Conservation (phyloP, 2,888 invertebrate genomes). For the Stegana nigrithorax region DNA sequence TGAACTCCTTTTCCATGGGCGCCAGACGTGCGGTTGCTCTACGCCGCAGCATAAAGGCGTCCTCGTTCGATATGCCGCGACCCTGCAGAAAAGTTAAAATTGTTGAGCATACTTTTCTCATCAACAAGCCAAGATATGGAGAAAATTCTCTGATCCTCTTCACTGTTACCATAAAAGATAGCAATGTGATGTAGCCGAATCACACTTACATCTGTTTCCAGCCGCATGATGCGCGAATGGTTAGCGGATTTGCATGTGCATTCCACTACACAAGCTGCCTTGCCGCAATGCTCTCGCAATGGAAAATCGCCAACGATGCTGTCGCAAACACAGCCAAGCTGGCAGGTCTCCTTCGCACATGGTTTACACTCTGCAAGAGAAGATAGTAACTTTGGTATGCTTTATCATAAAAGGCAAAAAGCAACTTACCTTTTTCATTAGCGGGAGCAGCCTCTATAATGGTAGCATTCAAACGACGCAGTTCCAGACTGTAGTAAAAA, state of each 20-base stretch:
- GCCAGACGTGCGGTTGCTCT: constrained; percentile 71
- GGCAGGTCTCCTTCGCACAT: constrained; percentile 73
- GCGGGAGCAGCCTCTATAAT: constrained; percentile 71
- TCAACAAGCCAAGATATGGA: too few species aligned
- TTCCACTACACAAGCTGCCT: constrained; percentile 68
- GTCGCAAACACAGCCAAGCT: constrained; percentile 76
- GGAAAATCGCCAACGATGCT: constrained; percentile 70
- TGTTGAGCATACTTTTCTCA: too few species aligned
- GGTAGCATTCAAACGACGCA: constrained; percentile 76
- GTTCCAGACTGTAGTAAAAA: constrained; percentile 67
- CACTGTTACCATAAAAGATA: too few species aligned
- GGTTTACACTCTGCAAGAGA: constrained; percentile 47
- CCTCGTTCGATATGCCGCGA: constrained; percentile 62
- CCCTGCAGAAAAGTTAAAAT: too few species aligned
- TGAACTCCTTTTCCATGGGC: constrained; percentile 79
- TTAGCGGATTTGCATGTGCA: constrained; percentile 68
- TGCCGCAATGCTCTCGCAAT: constrained; percentile 74
- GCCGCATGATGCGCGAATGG: constrained; percentile 58
- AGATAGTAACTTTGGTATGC: neutral
- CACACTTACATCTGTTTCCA: constrained; percentile 62
- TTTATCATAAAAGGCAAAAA: neutral
- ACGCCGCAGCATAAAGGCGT: constrained; percentile 65
- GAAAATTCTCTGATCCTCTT: too few species aligned
- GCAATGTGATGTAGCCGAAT: too few species aligned
- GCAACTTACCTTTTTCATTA: constrained; percentile 55